Evolutionary conservation across 1,140 invertebrate genomes (phyloP).

Genomic region (Linepithema humile): DNA sequence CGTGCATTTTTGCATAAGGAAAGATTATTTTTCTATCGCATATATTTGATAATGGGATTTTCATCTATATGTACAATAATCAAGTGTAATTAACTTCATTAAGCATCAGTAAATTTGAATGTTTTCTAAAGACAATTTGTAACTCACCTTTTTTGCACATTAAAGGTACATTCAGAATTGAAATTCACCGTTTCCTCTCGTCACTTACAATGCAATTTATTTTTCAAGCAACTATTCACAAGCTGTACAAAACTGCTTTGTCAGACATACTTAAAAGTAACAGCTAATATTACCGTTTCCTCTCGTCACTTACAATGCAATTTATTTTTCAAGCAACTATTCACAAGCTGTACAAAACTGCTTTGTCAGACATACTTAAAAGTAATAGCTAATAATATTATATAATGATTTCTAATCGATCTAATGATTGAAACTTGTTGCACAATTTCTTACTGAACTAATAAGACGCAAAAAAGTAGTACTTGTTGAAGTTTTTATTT

Average conservation of each 20-base stretch:
- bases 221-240: too few relatives aligned
- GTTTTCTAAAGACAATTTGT: conserved; percentile 56
- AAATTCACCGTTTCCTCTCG: background rate
- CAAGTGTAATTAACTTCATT: conserved; percentile 52
- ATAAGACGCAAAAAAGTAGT: background rate
- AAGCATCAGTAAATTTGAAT: conserved; percentile 37
- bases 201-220: too few relatives aligned
- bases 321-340: too few relatives aligned
- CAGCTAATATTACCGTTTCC: too few relatives aligned
- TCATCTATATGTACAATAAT: conserved; percentile 44
- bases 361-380: too few relatives aligned
- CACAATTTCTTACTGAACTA: background rate
- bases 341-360: too few relatives aligned
- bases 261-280: too few relatives aligned
- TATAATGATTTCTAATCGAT: background rate
- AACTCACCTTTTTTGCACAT: conserved; percentile 2
- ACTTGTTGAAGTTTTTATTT: conserved; percentile 1
- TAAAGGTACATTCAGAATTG: background rate
- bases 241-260: too few relatives aligned
- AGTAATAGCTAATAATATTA: background rate
- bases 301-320: too few relatives aligned
- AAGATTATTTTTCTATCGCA: conserved; percentile 63
- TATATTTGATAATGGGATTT: conserved; percentile 37
- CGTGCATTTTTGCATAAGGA: conserved; percentile 33
- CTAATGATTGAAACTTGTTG: background rate